A percentile compares a stretch with the other conserved stretches of the same genome.
phyloP scores from a whole-genome alignment of 2,113 vertebrate species.

The Melanocharis versteri region DNA sequence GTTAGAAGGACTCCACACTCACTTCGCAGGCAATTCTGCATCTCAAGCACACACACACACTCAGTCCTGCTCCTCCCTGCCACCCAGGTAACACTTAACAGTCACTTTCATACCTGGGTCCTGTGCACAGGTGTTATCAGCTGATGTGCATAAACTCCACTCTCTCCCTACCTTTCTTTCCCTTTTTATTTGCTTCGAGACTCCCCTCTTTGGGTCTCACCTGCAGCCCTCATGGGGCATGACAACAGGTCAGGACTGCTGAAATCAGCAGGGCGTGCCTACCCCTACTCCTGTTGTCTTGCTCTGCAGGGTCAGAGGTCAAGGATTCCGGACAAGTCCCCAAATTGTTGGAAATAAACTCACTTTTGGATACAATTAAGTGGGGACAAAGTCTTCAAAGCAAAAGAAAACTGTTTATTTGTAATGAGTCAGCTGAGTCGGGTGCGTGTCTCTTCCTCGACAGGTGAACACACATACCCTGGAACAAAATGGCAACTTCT shows the following conservation, averaged over 20 bases:
- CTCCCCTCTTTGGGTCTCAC: background rate
- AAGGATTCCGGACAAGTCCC: background rate
- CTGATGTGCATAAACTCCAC: background rate
- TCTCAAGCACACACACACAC: background rate
- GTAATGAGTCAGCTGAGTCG: no score
- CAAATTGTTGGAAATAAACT: background rate
- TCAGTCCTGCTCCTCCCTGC: background rate
- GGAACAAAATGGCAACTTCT: background rate
- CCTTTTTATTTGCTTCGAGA: background rate
- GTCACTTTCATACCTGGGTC: background rate
- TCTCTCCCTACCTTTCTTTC: background rate
- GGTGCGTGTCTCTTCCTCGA: no score
- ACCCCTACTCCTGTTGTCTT: background rate
- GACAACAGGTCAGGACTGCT: background rate
- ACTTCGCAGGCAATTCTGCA: fast-evolving
- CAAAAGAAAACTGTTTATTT: background rate
- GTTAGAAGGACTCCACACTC: background rate
- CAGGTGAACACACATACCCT: background rate
- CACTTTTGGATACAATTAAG: background rate
- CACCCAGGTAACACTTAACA: background rate
- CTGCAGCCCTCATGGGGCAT: background rate
- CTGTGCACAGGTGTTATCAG: background rate
- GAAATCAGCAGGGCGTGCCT: background rate
- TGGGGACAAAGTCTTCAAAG: background rate
- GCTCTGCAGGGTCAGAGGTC: background rate